Conservation (phyloP, 2,888 invertebrate species). For the Athalia circularis region DNA sequence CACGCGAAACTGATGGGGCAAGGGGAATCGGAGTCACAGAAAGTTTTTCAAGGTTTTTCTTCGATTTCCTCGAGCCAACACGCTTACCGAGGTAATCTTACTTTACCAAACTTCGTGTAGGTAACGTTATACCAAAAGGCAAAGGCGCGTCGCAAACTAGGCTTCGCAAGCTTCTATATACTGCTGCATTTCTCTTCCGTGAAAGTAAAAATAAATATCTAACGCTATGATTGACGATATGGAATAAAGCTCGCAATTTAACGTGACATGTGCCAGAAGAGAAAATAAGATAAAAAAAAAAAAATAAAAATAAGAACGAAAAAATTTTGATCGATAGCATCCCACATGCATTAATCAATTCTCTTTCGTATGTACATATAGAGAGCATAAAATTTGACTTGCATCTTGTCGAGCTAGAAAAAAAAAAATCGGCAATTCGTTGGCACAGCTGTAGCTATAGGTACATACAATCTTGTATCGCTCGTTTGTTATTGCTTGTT, state of each 20-base stretch:
- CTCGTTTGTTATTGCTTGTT: too few species aligned
- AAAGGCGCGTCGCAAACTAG: too few species aligned
- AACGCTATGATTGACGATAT: not conserved
- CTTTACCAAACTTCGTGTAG: not conserved
- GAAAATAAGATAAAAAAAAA: not conserved
- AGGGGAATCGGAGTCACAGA: not conserved
- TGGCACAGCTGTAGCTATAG: too few species aligned
- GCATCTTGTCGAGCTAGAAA: not conserved
- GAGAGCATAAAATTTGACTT: not conserved
- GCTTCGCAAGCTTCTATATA: too few species aligned
- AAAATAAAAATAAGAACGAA: not conserved
- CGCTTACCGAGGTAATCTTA: not conserved
- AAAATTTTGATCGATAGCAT: not conserved
- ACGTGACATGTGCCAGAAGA: not conserved
- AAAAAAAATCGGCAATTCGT: not conserved
- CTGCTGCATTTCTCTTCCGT: too few species aligned
- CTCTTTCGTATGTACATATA: not conserved
- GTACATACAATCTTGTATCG: too few species aligned
- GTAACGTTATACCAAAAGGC: too few species aligned
- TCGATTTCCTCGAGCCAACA: not conserved
- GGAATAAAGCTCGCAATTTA: not conserved
- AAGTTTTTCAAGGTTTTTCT: constrained; percentile 1
- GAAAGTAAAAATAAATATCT: too few species aligned
- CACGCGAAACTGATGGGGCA: constrained; percentile 3
- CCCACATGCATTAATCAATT: not conserved